A percentile compares a stretch with the other conserved stretches of the same genome.
phyloP scores from a whole-genome alignment of 2,888 invertebrate genomes.

The Ditula angustiorana region DNA sequence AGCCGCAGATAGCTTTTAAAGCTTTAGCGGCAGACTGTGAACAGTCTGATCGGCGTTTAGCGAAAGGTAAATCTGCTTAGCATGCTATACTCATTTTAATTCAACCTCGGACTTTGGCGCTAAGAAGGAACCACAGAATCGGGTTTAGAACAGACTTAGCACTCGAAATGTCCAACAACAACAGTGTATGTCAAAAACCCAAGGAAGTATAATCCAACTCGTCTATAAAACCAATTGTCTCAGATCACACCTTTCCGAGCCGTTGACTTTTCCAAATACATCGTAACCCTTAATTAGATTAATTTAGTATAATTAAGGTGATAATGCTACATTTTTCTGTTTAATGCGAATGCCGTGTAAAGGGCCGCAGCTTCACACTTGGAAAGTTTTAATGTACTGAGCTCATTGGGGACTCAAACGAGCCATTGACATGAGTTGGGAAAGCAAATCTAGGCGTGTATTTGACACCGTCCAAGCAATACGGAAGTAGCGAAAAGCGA shows the following conservation, averaged over 20 bases:
- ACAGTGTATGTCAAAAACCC: too few species aligned
- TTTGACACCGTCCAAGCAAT: too few species aligned
- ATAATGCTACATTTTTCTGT: conserved; percentile 61
- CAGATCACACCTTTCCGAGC: neutral
- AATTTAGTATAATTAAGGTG: conserved; percentile 28
- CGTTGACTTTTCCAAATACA: conserved; percentile 5
- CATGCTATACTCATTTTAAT: too few species aligned
- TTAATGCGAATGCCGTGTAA: conserved; percentile 73
- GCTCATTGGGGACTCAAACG: conserved; percentile 45
- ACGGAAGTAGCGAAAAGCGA: too few species aligned
- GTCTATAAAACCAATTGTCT: neutral
- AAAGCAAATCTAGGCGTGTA: conserved; percentile 30
- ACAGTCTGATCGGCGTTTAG: too few species aligned
- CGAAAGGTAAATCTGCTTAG: too few species aligned
- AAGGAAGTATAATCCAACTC: neutral
- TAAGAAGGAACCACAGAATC: too few species aligned
- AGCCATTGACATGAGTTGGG: conserved; percentile 52
- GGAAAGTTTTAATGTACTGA: conserved; percentile 75
- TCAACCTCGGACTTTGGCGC: too few species aligned
- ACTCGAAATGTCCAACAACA: too few species aligned
- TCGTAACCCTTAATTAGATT: conserved; percentile 20
- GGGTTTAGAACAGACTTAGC: too few species aligned
- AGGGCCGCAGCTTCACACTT: conserved; percentile 36
- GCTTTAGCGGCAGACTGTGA: too few species aligned
- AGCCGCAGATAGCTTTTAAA: too few species aligned